Percentiles rank a stretch among this genome's conserved stretches.
These are phyloP conservation scores for Horisme vitalbata DNA, from an alignment of 2,888 invertebrate species.

Conservation along the genomic window DNA sequence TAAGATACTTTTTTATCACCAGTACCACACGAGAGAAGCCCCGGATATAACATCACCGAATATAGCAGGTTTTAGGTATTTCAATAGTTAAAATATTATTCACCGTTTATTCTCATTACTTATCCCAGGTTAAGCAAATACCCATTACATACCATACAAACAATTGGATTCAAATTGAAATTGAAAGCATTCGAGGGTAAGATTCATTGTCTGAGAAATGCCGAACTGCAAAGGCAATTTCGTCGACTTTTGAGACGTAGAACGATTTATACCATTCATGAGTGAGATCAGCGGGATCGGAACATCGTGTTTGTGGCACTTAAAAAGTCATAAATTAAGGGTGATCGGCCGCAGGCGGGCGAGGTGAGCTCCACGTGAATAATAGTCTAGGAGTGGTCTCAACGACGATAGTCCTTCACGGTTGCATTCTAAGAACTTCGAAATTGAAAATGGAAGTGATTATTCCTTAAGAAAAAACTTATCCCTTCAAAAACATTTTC, in stretches of 20 bases:
- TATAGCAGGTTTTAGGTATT: too few relatives aligned
- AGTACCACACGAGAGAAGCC: too few relatives aligned
- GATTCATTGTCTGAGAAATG: conserved; percentile 35
- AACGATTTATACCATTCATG: conserved; percentile 47
- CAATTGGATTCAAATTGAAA: conserved; percentile 22
- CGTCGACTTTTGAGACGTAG: conserved; percentile 33
- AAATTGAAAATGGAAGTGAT: too few relatives aligned
- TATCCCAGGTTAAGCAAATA: background rate
- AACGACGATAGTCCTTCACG: background rate
- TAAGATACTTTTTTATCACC: background rate
- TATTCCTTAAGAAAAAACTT: too few relatives aligned
- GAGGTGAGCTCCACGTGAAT: conserved; percentile 57
- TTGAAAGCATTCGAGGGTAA: conserved; percentile 31
- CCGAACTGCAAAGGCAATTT: conserved; percentile 32
- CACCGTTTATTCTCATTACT: too few relatives aligned
- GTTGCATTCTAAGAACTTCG: background rate
- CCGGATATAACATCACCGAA: too few relatives aligned
- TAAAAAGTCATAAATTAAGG: conserved; percentile 70
- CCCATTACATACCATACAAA: conserved; percentile 8
- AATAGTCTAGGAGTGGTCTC: conserved; percentile 44
- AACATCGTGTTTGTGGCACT: conserved; percentile 63
- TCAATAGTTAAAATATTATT: too few relatives aligned
- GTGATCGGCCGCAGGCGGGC: conserved; percentile 48
- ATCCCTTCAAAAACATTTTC: too few relatives aligned
- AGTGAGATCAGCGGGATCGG: conserved; percentile 50